Base-by-base conservation (phyloP, 2,797 vertebrate species). In the Hydrophis major region DNA sequence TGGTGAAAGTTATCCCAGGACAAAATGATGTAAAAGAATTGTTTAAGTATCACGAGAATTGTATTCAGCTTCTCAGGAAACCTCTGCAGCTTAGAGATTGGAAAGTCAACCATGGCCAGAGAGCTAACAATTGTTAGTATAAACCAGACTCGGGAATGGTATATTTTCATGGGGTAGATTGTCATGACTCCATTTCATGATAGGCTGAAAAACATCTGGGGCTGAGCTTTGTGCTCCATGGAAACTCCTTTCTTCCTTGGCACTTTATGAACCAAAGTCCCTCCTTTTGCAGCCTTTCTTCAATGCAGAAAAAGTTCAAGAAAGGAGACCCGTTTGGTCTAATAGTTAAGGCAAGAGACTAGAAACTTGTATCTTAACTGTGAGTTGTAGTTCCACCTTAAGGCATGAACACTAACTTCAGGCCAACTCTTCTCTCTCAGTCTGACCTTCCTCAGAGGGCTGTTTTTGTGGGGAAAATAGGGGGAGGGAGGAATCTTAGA, bases 1-100 rank as follows among this genome's bases (percentile, higher is more conserved):
- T 22, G 25, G 12, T 22, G 32, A 2, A 22, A 88, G 4, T 88
- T 88, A 59, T 22, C 37, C 32, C 87, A 37, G 56, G 57, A 12
- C 22, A 60, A 37, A 59, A 32, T 69, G 6, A 20, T 7, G 6
- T 16, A 87, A 50, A 87, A 50, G 4, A 42, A 55, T 7, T 89
- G 53, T 93, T 95, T 90, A 90, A 91, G 94, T 95, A 90, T 93
- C 66, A 91, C 13, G 61, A 96, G 50, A 53, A 86, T 96, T 95
- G 91, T 91, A 91, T 94, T 95, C 93, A 95, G 55, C 28, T 55
- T 20, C 53, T 69, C 18, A 89, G 28, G 10, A 90, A 74, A 56
- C 53, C 20, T 42, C 7, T 14, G n/a, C n/a, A 2, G 32, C 55
- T 90, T 90, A 42, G 69, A 37, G 22, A 42, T 53, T 89, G 42